Base-by-base conservation (phyloP, 2,888 invertebrate genomes). In the Mimachlamys varia region DNA sequence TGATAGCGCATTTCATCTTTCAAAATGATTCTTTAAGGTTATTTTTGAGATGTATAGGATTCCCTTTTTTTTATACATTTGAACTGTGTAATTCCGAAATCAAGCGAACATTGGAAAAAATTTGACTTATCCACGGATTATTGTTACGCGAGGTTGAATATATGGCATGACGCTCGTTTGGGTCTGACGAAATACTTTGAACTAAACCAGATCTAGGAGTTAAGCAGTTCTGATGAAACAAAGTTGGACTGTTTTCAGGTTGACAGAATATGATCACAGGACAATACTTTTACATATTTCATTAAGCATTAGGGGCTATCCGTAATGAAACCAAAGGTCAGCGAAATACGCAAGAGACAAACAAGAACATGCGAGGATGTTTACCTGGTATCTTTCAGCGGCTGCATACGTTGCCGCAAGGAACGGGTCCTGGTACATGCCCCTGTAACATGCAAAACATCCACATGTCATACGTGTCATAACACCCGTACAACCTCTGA, bases 401-500 rank as follows among this genome's bases (percentile, higher is more conserved):
- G 95, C 94, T 89, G 95, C 95, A 92, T 95, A 94, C 89, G 94
- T 93, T 4, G 95, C 94, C 94, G 98, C 98, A 97, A 99, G 97
- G 98, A 99, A 98, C 96, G 98, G 99, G 97, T 99, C 99, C 97
- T 99, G 99, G 97, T 99, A 99, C 95, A 99, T 98, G 97, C 99
- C 98, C 97, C 97, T 98, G 97, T 97, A 97, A 94, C 91, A 92
- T 89, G 91, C 90, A 91, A 92, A 76, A 76, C 76, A 76, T 33
- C 76, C 76, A 76, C 27, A 76, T 76, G 76, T 76, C 76, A 76
- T 33, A 76, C 33, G 33, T 33, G 33, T 76, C 33, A 76, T 33
- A 12, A 76, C 1, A 55, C 62, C 1, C 27, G 62, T 76, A 76
- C 33, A 17, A 76, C 76, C 33, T 12, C 1, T 76, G 76, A 33